Evolutionary conservation across 2,888 invertebrate genomes (phyloP), one percentile per base, ranked within the genome.

Genomic region (Troides oblongomaculatus): DNA sequence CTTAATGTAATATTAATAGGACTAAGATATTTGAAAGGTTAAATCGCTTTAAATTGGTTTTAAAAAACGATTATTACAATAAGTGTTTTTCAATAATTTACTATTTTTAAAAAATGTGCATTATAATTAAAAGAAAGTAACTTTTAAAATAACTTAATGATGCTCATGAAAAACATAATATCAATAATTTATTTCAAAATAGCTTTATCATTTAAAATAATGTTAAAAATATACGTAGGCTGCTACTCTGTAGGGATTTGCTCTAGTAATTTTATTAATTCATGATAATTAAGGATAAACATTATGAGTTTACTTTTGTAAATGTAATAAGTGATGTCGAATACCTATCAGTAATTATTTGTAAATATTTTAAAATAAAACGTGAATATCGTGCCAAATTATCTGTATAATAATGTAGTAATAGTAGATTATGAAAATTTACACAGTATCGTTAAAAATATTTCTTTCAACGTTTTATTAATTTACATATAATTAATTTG

Each of bases 341-440:
- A 50, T 64, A 58, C 69, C 69, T 61, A 39, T 17, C 64, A 69
- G 69, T 62, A 69, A 69, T 69, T 69, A 69, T 70, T 66, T 81
- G 79, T 81, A 79, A 77, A 79, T 79, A 78, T 68, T 21, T 69
- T 73, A 69, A 5, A 73, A 66, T 61, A 61, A 57, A 74, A 76
- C 77, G 86, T 87, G 86, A 87, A 86, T 83, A 74, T 75, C 75
- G 86, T 87, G 86, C 86, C 87, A 87, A 85, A 21, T 21, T 64
- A 61, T 61, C 25, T 57, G 3, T 62, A 63, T 50, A 14, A n/a
- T 10, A n/a, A 36, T 30, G 53, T 56, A 25, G 60, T 36, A 56
- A 43, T 53, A 64, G 5, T 64, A 68, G 53, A 8, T 64, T 68
- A 46, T 36, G 25, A 1, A 21, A 12, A n/a, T 58, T 25, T 23